Base-by-base conservation (phyloP, 2,888 invertebrate species). In the Chymomyza fuscimana region DNA sequence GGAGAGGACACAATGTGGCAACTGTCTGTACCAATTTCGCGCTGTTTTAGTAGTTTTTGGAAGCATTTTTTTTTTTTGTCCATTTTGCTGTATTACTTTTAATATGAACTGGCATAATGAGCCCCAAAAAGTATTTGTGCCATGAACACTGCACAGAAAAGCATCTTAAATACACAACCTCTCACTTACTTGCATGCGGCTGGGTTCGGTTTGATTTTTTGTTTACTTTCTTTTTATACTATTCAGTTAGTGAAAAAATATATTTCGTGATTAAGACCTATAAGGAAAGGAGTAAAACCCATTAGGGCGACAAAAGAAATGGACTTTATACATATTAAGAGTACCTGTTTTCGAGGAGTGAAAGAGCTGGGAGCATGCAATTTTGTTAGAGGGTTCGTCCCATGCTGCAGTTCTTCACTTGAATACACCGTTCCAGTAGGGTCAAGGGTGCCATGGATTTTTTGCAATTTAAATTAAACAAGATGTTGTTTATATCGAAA, bases 31-130 rank as follows among this genome's bases (percentile, higher is more conserved):
- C 12, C 63, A 69, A 69, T 84, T 81, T 80, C 63, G 69, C 64
- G 67, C 69, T 46, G 40, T 12, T 46, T 10, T 9, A 77, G 73
- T 79, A 73, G 67, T 32, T 51, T 51, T 52, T 76, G 67, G 54
- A 4, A 4, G 4, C 19, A 32, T n/a, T 62, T 62, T 32, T 54
- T 29, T 36, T 63, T 62, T 52, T 59, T 22, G 12, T n/a, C 36
- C 22, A 7, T 25, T 29, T 29, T 65, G 51, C 40, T 62, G 59
- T 75, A 80, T 67, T 68, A 82, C 74, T 80, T 82, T 82, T 85
- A 87, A 82, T 85, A 76, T 73, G 80, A 72, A 67, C 69, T 69
- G 85, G 78, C 76, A 87, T 82, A 82, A 82, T 82, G 78, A 82
- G 75, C 75, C 69, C 40, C 40, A 46, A 46, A 46, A 54, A 54